These are phyloP conservation scores for Suncus etruscus DNA, from an alignment of 2,113 vertebrate species.

Conservation along the genomic window DNA sequence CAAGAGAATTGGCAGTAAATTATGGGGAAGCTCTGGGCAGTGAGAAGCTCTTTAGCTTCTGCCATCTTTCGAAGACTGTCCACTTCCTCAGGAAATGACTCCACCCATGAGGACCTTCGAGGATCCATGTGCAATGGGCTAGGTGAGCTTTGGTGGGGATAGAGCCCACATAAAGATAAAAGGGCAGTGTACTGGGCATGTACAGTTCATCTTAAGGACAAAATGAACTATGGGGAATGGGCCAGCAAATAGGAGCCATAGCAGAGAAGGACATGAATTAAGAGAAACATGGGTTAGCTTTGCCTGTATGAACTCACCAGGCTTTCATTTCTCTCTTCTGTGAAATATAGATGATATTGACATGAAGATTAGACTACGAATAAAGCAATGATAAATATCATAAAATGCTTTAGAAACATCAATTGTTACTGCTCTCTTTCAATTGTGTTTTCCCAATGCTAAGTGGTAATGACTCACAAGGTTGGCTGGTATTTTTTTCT, in stretches of 20 bases:
- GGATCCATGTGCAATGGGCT: neutral
- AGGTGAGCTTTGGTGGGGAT: too few relatives aligned
- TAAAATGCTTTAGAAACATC: neutral
- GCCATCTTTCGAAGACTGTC: neutral
- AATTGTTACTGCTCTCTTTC: neutral
- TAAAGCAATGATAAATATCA: neutral
- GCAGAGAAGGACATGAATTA: neutral
- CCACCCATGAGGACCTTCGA: rapidly evolving
- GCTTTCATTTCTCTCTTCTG: neutral
- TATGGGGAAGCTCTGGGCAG: neutral
- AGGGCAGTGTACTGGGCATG: neutral
- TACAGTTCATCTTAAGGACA: neutral
- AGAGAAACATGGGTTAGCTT: neutral
- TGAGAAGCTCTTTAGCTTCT: neutral
- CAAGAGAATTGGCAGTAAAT: neutral
- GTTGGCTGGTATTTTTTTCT: neutral
- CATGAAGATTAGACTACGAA: neutral
- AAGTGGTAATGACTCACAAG: neutral
- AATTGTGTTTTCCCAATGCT: neutral
- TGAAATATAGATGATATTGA: neutral
- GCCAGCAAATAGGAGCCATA: rapidly evolving
- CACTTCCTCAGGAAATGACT: neutral
- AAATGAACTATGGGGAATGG: neutral
- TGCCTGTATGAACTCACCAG: neutral
- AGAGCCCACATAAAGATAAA: rapidly evolving